Evolutionary conservation across 2,888 invertebrate genomes (phyloP), one percentile per base, ranked within the genome.

Genomic region (Clostera curtula): DNA sequence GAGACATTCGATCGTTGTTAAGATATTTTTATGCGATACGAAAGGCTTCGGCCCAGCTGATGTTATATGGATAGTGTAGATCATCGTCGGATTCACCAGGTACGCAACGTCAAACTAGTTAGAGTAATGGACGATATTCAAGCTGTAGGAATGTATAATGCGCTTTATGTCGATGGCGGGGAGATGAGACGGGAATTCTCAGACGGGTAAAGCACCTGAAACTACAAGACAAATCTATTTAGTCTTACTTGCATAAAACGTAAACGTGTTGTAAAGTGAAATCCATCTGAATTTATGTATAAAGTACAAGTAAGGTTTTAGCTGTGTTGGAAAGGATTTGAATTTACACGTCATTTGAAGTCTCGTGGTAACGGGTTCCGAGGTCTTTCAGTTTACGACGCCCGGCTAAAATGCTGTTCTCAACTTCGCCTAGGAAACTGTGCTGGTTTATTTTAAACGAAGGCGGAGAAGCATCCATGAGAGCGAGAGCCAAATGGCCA

Each of bases 371-470:
- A 71, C 64, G 62, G 64, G 62, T 57, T 63, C 50, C 49, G 46
- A 57, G 64, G 65, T 68, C 70, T 56, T 64, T 64, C 60, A 53
- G 60, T 82, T 83, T 82, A 82, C 77, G 82, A 82, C 61, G 60
- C 52, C 41, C 48, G 55, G 69, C 72, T 74, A 71, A 77, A 77
- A 77, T 67, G 70, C 72, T 73, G 74, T 68, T 73, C 67, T 68
- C 64, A 51, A 65, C 58, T 67, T 59, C 61, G 58, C 64, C 66
- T 69, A 13, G 66, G 61, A 69, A 76, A 76, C 73, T 69, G 65
- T 61, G 55, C 60, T 59, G 56, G 69, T 79, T 76, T 79, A 79
- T 75, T 67, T 59, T 70, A 63, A 69, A 66, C 63, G 70, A 65
- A 70, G 73, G 63, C 63, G 71, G 65, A 57, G 64, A 49, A 69